A percentile compares a stretch with the other conserved stretches of the same genome.
Evolutionary conservation across 2,888 invertebrate genomes (phyloP).

Genomic region (Drosophila prolongata): DNA sequence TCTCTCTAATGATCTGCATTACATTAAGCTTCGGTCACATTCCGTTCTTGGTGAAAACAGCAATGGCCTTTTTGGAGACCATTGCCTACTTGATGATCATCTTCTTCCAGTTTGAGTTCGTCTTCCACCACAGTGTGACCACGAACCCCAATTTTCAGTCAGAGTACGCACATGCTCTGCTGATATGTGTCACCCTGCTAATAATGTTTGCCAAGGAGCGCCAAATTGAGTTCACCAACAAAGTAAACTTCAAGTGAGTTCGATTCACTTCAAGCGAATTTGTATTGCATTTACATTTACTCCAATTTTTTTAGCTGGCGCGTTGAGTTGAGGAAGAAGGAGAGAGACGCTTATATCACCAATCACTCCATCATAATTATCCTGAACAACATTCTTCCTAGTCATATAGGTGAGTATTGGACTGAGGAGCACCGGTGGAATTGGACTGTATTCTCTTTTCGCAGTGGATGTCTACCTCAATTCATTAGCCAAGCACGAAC

Average conservation of each 20-base stretch:
- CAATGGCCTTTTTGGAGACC: slow-evolving; percentile 86
- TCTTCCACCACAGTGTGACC: slow-evolving; percentile 87
- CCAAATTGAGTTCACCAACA: slow-evolving; percentile 94
- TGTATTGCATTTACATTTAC: background rate
- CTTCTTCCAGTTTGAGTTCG: slow-evolving; percentile 86
- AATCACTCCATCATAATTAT: slow-evolving; percentile 94
- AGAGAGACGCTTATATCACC: slow-evolving; percentile 92
- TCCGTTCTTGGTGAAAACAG: slow-evolving; percentile 91
- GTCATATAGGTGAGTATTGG: slow-evolving; percentile 91
- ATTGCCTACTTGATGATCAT: slow-evolving; percentile 89
- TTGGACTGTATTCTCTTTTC: background rate
- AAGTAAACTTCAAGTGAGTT: slow-evolving; percentile 90
- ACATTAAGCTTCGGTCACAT: slow-evolving; percentile 93
- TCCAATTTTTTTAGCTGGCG: slow-evolving; percentile 85
- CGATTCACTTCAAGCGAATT: too few species aligned
- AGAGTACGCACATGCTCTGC: slow-evolving; percentile 89
- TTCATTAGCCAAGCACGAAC: slow-evolving; percentile 88
- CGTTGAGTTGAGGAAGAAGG: slow-evolving; percentile 90
- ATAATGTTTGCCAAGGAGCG: slow-evolving; percentile 93
- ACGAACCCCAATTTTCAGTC: slow-evolving; percentile 89
- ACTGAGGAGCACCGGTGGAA: too few species aligned
- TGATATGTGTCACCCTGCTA: slow-evolving; percentile 89
- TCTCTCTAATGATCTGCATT: slow-evolving; percentile 86
- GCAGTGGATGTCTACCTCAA: slow-evolving; percentile 85
- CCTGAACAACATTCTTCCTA: slow-evolving; percentile 95